Base-by-base conservation (phyloP, 2,888 invertebrate genomes). In the Aplocera efformata region DNA sequence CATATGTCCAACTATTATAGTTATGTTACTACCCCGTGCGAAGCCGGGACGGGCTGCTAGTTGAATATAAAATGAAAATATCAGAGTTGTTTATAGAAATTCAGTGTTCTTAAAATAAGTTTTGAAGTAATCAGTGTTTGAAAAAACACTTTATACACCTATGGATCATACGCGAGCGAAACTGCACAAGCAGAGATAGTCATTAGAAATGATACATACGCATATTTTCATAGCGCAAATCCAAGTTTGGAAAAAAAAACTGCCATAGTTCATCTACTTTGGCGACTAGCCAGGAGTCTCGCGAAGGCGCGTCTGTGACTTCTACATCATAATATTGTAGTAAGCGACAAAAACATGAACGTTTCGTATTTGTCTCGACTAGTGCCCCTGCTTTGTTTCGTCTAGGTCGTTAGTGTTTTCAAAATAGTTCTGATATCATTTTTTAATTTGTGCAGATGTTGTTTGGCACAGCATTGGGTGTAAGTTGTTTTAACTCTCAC, bases 341-440 rank as follows among this genome's bases (percentile, higher is more conserved):
- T 59, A 40, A 36, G 44, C 53, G 56, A 60, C 56, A 57, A 64
- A 66, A 60, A 65, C 58, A 62, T 53, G 38, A 50, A 48, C 57
- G 67, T 72, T 68, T 71, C 60, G 61, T 56, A 55, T 49, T 47
- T 60, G 67, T 68, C 71, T 72, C 64, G 61, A 31, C 39, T 44
- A 25, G 7, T 23, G 27, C 32, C 9, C 11, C 29, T 23, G 20
- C 27, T 31, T 40, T 50, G 43, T 50, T 48, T 46, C 29, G 50
- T 48, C 51, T 48, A 32, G 17, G 10, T 22, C 25, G 30, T 42
- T 37, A 28, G 21, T 42, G 31, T 39, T 40, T 49, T 40, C 43
- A 48, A 48, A 50, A 50, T 44, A 39, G 36, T 32, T 36, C 10
- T 37, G 31, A 42, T 40, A 10, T 38, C 40, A 39, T 39, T 11